Base-by-base conservation (phyloP, 2,888 invertebrate species). In the Xanthia icteritia region DNA sequence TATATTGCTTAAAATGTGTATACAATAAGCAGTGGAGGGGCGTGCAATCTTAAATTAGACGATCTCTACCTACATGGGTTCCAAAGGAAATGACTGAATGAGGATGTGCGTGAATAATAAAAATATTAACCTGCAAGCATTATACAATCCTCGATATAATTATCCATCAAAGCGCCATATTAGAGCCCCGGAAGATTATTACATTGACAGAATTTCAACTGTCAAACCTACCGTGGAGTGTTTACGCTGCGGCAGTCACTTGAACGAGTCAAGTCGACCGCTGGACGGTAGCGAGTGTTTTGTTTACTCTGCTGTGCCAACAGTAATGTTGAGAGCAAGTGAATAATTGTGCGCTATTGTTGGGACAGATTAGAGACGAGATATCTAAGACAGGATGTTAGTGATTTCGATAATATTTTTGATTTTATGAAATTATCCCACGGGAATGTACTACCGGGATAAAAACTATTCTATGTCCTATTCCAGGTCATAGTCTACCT, bases 221-320 rank as follows among this genome's bases (percentile, higher is more conserved):
- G 92, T 90, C 90, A 91, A 90, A 91, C 88, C 87, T 72, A 87
- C 88, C 66, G 56, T 88, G 89, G 80, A 90, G 91, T 95, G 92
- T 95, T 95, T 93, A 92, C 93, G 88, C 84, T 91, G 86, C 79
- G 88, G 89, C 90, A 88, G 92, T 92, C 90, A 90, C 92, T 93
- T 83, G 91, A 88, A 85, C 92, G 86, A 94, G 93, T 92, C 88
- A 89, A 90, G 92, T 92, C 91, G 90, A 87, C 90, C 89, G 90
- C 89, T 90, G 86, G 91, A 92, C 94, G 93, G 95, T 94, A 94
- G 95, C 94, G 90, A 91, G 90, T 94, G 94, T 94, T 95, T 91
- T 95, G 94, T 95, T 91, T 94, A 92, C 90, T 92, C 93, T 93
- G 92, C 94, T 94, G 92, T 91, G 89, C 91, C 92, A 94, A 94